Conservation (phyloP, 2,113 vertebrate genomes). For the Gorsachius goisagi region DNA sequence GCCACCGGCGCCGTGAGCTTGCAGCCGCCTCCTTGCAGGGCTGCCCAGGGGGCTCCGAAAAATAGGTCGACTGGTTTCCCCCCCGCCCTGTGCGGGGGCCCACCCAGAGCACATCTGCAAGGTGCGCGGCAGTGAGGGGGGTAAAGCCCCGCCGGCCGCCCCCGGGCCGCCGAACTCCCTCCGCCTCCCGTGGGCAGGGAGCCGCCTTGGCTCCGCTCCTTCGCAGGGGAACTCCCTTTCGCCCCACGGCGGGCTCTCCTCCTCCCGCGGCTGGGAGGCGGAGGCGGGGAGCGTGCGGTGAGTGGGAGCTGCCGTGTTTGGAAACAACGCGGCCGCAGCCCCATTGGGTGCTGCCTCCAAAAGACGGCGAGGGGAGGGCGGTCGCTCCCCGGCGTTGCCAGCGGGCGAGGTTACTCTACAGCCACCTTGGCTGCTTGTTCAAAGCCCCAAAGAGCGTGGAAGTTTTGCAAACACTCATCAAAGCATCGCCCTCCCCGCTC, state of each 20-base stretch:
- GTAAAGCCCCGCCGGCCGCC: too few species aligned
- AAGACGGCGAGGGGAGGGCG: not conserved
- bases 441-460: fast-evolving
- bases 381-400: not conserved
- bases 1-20: too few species aligned
- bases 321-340: conserved; percentile 7
- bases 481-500: not conserved
- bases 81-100: not conserved
- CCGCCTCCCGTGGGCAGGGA: not conserved
- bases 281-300: not conserved
- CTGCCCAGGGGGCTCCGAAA: not conserved
- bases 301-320: not conserved
- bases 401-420: fast-evolving
- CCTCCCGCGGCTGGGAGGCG: not conserved
- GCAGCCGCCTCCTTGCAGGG: not conserved
- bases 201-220: not conserved
- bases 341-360: not conserved
- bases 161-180: not conserved
- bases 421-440: fast-evolving
- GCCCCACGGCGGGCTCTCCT: not conserved
- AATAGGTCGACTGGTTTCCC: too few species aligned
- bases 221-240: not conserved
- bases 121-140: not conserved
- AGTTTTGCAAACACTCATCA: too few species aligned
- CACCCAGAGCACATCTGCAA: not conserved